phyloP scores from a whole-genome alignment of 2,113 vertebrate genomes.

The Anarhynchus alexandrinus region DNA sequence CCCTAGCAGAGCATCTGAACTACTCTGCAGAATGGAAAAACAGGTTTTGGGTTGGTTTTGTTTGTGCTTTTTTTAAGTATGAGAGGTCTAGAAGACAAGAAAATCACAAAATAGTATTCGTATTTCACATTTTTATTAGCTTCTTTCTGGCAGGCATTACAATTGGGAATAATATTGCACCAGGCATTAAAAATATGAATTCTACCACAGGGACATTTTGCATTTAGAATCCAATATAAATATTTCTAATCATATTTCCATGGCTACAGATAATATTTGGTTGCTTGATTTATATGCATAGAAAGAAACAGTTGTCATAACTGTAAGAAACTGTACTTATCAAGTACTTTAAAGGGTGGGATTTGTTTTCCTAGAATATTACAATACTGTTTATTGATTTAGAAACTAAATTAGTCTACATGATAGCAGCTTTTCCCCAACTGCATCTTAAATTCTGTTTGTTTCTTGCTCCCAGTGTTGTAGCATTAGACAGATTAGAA shows the following conservation, averaged over 20 bases:
- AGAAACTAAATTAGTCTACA: conserved; percentile 69
- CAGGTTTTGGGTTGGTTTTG: neutral
- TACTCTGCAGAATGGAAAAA: neutral
- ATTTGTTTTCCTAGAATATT: conserved; percentile 69
- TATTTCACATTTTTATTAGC: conserved; percentile 76
- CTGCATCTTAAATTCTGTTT: conserved; percentile 54
- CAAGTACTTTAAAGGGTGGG: conserved; percentile 71
- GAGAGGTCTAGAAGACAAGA: neutral
- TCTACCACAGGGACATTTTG: conserved; percentile 76
- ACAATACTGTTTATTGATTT: conserved; percentile 69
- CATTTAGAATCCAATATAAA: conserved; percentile 78
- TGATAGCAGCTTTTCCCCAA: conserved; percentile 65
- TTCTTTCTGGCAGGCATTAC: conserved; percentile 76
- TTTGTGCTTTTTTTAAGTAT: neutral
- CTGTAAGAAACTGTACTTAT: conserved; percentile 75
- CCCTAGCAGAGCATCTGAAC: neutral
- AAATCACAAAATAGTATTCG: conserved; percentile 28
- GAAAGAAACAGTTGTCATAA: conserved; percentile 76
- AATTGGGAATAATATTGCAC: conserved; percentile 77
- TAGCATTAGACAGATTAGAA: conserved; percentile 68
- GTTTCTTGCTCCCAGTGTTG: conserved; percentile 61
- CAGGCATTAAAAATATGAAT: conserved; percentile 75
- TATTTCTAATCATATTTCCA: conserved; percentile 78
- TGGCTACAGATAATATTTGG: conserved; percentile 80
- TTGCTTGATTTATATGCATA: conserved; percentile 83